These are phyloP conservation scores for Procambarus virginalis DNA, from an alignment of 1,140 invertebrate genomes.

Conservation along the genomic window DNA sequence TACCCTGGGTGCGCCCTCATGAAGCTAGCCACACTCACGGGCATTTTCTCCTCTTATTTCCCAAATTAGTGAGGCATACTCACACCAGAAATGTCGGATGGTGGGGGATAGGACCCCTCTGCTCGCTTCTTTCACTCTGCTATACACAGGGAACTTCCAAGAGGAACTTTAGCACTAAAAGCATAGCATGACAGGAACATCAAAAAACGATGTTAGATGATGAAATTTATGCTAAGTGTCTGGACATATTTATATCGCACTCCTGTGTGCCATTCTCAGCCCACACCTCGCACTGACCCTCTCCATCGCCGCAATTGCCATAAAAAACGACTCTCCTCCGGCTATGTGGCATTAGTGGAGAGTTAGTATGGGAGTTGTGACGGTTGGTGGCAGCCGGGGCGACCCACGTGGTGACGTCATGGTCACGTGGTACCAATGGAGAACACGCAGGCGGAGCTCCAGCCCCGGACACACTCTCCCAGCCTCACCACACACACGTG, in stretches of 20 bases:
- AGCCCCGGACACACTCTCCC: conserved; percentile 11
- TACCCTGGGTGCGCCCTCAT: neutral
- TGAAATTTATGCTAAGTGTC: conserved; percentile 12
- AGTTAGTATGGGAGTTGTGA: neutral
- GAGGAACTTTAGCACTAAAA: conserved; percentile 25
- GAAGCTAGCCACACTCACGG: neutral
- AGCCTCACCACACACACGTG: conserved; percentile 39
- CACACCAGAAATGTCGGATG: neutral
- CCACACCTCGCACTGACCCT: neutral
- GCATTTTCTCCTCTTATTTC: neutral
- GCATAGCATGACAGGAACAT: conserved; percentile 30
- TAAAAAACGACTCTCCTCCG: conserved; percentile 48
- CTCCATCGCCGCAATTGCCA: neutral
- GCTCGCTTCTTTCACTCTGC: neutral
- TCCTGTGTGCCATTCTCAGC: neutral
- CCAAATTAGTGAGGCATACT: neutral
- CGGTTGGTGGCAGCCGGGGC: conserved; percentile 27
- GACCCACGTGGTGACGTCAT: conserved; percentile 63
- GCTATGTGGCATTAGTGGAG: neutral
- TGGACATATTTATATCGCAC: neutral
- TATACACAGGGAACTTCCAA: neutral
- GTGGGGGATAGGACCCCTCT: neutral
- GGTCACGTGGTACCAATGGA: conserved; percentile 66
- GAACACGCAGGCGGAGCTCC: conserved; percentile 56
- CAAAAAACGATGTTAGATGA: conserved; percentile 3